Percentiles rank a stretch among this genome's conserved stretches.
phyloP scores from a whole-genome alignment of 1,140 invertebrate genomes.

The Tachypleus tridentatus region DNA sequence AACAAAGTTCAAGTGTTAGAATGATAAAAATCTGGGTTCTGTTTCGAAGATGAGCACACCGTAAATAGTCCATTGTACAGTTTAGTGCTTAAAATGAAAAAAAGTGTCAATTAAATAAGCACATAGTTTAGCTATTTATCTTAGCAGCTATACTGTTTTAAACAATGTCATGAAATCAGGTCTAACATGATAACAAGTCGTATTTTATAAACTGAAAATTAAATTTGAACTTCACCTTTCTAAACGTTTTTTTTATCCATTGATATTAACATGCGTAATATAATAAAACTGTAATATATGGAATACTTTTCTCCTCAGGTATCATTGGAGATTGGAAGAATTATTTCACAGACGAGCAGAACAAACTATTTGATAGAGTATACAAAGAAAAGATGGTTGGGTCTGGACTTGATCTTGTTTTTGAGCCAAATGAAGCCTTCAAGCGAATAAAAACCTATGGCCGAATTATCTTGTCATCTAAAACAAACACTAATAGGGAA shows the following conservation, averaged over 20 bases:
- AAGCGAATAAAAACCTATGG: conserved; percentile 5
- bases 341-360: conserved; percentile 51
- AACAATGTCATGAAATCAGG: background rate
- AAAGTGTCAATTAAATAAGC: too few species aligned
- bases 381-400: conserved; percentile 6
- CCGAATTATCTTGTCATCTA: conserved; percentile 8
- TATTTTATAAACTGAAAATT: background rate
- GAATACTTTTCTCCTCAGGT: conserved; percentile 4
- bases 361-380: conserved; percentile 49
- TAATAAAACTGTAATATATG: too few species aligned
- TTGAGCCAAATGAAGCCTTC: conserved; percentile 13
- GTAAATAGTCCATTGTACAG: too few species aligned
- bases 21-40: too few species aligned
- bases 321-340: conserved; percentile 73
- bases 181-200: background rate
- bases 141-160: too few species aligned
- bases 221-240: background rate
- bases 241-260: too few species aligned
- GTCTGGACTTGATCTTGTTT: conserved; percentile 9
- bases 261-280: too few species aligned
- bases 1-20: too few species aligned
- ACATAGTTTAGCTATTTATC: too few species aligned
- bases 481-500: too few species aligned
- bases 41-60: too few species aligned
- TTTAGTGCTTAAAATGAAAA: too few species aligned